Conservation (phyloP, 1,140 invertebrate genomes). For the Aricia agestis region DNA sequence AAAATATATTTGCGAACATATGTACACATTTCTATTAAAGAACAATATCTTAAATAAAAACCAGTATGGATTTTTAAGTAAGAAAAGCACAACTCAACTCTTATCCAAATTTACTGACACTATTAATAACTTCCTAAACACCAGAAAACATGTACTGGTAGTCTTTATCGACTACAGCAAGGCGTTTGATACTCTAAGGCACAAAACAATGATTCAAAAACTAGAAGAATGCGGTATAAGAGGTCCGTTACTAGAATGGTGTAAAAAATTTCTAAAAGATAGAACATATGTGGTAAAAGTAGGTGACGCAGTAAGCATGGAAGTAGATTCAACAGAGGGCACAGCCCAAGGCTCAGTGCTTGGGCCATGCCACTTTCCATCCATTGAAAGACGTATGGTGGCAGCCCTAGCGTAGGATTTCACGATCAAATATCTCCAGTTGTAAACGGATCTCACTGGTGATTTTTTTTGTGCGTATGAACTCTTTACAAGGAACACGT, state of each 20-base stretch:
- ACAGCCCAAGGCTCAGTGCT: neutral
- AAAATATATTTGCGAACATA: neutral
- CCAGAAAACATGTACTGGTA: neutral
- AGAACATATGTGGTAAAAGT: neutral
- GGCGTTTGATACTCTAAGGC: neutral
- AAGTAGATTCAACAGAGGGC: neutral
- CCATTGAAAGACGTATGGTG: no score
- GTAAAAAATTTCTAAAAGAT: neutral
- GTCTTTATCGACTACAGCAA: neutral
- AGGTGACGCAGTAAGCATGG: neutral
- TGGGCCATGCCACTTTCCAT: neutral
- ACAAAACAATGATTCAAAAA: neutral
- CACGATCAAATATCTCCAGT: no score
- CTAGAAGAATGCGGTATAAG: neutral
- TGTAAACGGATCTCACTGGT: no score
- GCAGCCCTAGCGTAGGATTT: no score
- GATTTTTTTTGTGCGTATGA: no score
- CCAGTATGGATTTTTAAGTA: neutral
- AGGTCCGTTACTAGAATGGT: neutral
- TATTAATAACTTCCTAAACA: neutral
- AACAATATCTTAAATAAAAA: neutral
- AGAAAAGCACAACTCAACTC: constrained; percentile 6
- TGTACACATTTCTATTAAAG: neutral
- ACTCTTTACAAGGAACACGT: no score
- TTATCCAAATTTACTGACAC: neutral